A percentile compares a stretch with the other conserved stretches of the same genome.
Conservation (phyloP, 53 echinoderm and acorn worm species). For the Hippasteria phrygiana region DNA sequence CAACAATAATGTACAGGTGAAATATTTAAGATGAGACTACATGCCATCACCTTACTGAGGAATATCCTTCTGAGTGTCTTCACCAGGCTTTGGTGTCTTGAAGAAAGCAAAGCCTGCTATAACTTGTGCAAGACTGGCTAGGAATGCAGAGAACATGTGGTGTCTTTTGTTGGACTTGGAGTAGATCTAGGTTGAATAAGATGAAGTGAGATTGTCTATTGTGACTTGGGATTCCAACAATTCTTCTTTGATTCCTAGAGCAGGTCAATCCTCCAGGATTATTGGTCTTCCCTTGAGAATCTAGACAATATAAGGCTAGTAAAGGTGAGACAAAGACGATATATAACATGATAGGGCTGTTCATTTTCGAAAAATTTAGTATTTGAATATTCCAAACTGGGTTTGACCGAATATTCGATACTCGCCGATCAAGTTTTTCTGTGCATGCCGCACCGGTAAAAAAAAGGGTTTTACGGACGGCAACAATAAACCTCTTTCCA, state of each 20-base stretch:
- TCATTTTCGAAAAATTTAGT: too few species aligned
- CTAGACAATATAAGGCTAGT: background rate
- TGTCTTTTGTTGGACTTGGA: background rate
- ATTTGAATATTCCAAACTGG: too few species aligned
- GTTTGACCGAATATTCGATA: too few species aligned
- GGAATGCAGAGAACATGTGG: slow-evolving; percentile 37
- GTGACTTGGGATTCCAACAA: background rate
- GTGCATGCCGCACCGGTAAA: too few species aligned
- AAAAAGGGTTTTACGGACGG: too few species aligned
- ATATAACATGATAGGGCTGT: background rate
- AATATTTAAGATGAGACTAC: background rate
- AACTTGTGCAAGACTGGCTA: slow-evolving; percentile 5
- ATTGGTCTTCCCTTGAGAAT: background rate
- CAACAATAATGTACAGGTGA: slow-evolving; percentile 43
- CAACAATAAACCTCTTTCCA: too few species aligned
- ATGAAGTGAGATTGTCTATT: slow-evolving; percentile 2
- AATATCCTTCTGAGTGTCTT: slow-evolving; percentile 20
- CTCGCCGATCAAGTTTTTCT: too few species aligned
- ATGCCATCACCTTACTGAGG: slow-evolving; percentile 10
- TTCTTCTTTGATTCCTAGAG: background rate
- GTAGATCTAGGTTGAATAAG: slow-evolving; percentile 5
- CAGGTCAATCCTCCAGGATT: background rate
- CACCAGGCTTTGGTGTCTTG: too few species aligned
- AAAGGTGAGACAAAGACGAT: slow-evolving; percentile 1
- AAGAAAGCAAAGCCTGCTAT: slow-evolving; percentile 33